Conservation (phyloP, 2,888 invertebrate genomes). For the Antitype chi region DNA sequence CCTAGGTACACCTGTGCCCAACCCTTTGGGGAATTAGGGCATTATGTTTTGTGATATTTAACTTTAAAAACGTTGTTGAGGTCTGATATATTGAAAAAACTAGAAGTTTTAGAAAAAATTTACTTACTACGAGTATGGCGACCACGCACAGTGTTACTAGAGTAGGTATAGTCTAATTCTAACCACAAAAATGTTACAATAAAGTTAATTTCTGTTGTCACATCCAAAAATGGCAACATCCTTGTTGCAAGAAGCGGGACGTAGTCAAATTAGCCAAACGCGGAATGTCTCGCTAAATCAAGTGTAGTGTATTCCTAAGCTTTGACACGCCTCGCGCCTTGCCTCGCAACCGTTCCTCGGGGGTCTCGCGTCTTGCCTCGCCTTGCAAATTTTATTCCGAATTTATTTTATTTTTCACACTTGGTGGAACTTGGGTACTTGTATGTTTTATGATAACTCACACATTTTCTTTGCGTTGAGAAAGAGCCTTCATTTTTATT, state of each 20-base stretch:
- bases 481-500: neutral
- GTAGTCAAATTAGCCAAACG: constrained; percentile 81
- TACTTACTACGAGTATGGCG: neutral
- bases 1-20: too few relatives aligned
- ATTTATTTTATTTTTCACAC: constrained; percentile 62
- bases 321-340: constrained; percentile 46
- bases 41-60: too few relatives aligned
- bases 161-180: neutral
- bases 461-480: neutral
- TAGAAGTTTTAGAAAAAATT: neutral
- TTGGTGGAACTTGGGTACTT: constrained; percentile 35
- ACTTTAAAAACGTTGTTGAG: neutral
- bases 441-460: constrained; percentile 71
- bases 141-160: neutral
- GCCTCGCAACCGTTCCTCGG: constrained; percentile 29
- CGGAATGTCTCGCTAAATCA: constrained; percentile 79
- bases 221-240: constrained; percentile 41
- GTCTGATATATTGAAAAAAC: neutral
- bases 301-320: constrained; percentile 68
- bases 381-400: constrained; percentile 60
- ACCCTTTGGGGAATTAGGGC: too few relatives aligned
- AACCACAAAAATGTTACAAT: neutral
- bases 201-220: neutral
- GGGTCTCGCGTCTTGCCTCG: constrained; percentile 33
- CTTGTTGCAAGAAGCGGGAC: constrained; percentile 54